Percentiles rank a stretch among this genome's conserved stretches.
Evolutionary conservation across 2,113 vertebrate species (phyloP).

Genomic region (Esox niger): DNA sequence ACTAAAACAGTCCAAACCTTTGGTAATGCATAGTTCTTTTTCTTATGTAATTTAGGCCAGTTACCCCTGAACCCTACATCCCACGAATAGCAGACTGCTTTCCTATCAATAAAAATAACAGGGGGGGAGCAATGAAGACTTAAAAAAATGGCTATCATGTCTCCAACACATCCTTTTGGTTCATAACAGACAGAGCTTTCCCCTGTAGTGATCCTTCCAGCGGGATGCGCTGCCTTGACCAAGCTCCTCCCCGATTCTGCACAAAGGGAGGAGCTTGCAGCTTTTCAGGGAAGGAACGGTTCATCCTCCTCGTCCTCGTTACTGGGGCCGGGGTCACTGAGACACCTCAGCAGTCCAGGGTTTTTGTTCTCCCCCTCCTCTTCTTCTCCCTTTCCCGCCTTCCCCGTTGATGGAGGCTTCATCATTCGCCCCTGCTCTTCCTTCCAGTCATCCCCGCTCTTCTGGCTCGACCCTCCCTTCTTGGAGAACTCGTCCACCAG

Average conservation of each 20-base stretch:
- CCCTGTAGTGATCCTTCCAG: slow-evolving; percentile 10
- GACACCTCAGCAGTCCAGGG: slow-evolving; percentile 84
- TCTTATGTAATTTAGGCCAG: slow-evolving; percentile 25
- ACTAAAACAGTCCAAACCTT: slow-evolving; percentile 66
- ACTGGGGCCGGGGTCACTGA: slow-evolving; percentile 92
- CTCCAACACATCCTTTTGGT: slow-evolving; percentile 40
- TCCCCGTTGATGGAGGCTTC: slow-evolving; percentile 62
- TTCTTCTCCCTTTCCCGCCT: too few species aligned
- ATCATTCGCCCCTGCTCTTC: slow-evolving; percentile 81
- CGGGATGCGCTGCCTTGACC: background rate
- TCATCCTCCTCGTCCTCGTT: slow-evolving; percentile 85
- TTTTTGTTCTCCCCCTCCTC: slow-evolving; percentile 67
- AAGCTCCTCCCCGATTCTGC: background rate
- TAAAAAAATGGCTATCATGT: slow-evolving; percentile 58
- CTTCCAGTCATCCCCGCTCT: background rate
- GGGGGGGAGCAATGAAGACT: slow-evolving; percentile 40
- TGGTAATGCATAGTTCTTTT: slow-evolving; percentile 79
- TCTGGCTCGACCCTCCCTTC: slow-evolving; percentile 24
- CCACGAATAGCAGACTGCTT: slow-evolving; percentile 14
- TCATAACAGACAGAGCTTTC: slow-evolving; percentile 28
- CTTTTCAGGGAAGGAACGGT: slow-evolving; percentile 79
- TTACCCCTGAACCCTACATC: background rate
- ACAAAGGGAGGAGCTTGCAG: slow-evolving; percentile 55
- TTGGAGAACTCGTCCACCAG: slow-evolving; percentile 77
- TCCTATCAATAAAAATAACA: slow-evolving; percentile 30